Conservation (phyloP, 2,888 invertebrate species). For the Pseudanteris insignis region DNA sequence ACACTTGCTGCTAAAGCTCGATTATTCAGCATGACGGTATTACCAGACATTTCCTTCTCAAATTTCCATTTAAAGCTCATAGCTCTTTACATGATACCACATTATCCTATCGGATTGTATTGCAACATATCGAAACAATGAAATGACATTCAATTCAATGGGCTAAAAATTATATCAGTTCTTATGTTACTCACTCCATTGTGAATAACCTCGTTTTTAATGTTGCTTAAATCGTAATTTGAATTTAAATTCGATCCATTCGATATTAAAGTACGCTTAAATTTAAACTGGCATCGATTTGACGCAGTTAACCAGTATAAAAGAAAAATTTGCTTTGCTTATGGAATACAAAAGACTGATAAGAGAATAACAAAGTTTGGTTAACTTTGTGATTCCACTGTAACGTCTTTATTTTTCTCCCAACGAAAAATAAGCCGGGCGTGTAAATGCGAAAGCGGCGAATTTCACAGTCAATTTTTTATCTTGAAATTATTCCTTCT, state of each 20-base stretch:
- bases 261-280: too few species aligned
- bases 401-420: constrained; percentile 26
- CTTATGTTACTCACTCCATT: too few species aligned
- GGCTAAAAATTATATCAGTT: too few species aligned
- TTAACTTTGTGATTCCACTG: constrained; percentile 17
- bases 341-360: too few species aligned
- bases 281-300: too few species aligned
- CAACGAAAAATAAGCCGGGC: constrained; percentile 21
- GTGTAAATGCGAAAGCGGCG: constrained; percentile 8
- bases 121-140: too few species aligned
- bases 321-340: too few species aligned
- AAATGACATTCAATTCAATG: too few species aligned
- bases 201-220: too few species aligned
- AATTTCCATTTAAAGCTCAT: constrained; percentile 25
- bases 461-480: constrained; percentile 26
- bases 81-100: constrained; percentile 3
- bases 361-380: constrained; percentile 3
- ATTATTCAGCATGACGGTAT: constrained; percentile 22
- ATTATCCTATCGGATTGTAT: constrained; percentile 7
- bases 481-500: constrained; percentile 24
- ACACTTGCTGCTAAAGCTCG: constrained; percentile 32
- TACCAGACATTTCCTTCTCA: constrained; percentile 34
- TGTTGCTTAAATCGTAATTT: too few species aligned
- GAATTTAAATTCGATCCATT: too few species aligned
- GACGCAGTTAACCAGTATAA: too few species aligned